These are phyloP conservation scores for Fragum fragum DNA, from an alignment of 2,888 invertebrate species.

Conservation along the genomic window DNA sequence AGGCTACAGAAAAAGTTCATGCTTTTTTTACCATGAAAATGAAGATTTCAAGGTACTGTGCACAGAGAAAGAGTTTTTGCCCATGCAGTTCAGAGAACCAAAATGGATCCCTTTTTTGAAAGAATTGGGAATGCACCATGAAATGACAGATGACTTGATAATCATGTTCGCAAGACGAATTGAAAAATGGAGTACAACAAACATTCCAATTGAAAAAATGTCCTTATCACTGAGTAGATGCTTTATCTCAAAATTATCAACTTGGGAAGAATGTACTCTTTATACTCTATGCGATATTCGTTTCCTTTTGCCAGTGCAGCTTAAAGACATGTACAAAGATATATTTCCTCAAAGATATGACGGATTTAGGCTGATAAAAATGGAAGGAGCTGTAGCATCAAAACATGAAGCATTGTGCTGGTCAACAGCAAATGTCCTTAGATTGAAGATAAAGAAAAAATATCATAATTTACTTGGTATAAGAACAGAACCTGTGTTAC, in stretches of 20 bases:
- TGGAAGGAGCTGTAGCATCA: conserved; percentile 21
- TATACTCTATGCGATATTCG: conserved; percentile 23
- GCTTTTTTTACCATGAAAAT: neutral
- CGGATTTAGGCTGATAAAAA: conserved; percentile 34
- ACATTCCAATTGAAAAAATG: neutral
- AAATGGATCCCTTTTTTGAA: conserved; percentile 34
- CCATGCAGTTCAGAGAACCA: neutral
- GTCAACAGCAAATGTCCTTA: conserved; percentile 30
- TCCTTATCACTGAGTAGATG: conserved; percentile 1
- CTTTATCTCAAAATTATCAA: neutral
- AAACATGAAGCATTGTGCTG: conserved; percentile 29
- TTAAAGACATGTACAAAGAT: neutral
- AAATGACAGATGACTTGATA: conserved; percentile 36
- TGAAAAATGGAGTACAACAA: neutral
- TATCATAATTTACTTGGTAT: conserved; percentile 23
- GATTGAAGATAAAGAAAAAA: neutral
- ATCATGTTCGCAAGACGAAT: conserved; percentile 29
- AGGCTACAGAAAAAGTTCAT: neutral
- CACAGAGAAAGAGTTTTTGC: conserved; percentile 12
- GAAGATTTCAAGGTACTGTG: conserved; percentile 8
- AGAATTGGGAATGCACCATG: conserved; percentile 27
- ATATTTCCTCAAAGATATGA: conserved; percentile 31
- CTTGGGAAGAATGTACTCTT: conserved; percentile 34
- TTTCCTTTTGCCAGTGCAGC: conserved; percentile 44
- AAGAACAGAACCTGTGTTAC: conserved; percentile 6